Conservation (phyloP, 2,113 vertebrate genomes). For the Burhinus bistriatus region DNA sequence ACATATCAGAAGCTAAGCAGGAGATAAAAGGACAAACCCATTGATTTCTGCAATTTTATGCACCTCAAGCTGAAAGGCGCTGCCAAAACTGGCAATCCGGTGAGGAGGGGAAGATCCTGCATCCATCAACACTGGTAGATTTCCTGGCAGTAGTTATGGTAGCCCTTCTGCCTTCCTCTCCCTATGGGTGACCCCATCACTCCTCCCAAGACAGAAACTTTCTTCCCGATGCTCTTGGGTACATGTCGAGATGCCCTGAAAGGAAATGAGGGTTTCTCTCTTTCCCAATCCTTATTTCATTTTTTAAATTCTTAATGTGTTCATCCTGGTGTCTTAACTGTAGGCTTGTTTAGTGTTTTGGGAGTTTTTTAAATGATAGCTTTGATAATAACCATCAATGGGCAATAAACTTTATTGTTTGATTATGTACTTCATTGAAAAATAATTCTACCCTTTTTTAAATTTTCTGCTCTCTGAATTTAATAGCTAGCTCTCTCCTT, state of each 20-base stretch:
- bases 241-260: background rate
- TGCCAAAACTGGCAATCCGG: background rate
- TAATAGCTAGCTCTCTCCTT: background rate
- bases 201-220: background rate
- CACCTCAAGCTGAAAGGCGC: background rate
- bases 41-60: background rate
- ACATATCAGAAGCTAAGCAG: background rate
- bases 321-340: background rate
- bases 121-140: background rate
- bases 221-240: background rate
- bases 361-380: background rate
- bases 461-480: background rate
- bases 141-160: background rate
- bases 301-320: background rate
- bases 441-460: background rate
- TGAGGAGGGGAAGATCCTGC: background rate
- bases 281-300: background rate
- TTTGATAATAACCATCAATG: background rate
- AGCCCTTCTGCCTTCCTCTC: background rate
- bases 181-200: accelerated
- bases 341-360: background rate
- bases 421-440: background rate
- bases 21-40: background rate
- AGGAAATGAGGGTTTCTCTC: background rate
- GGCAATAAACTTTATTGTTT: background rate